phyloP scores from a whole-genome alignment of 30 jellyfish, hydroid and myxozoan species.

The Mastigias papua region DNA sequence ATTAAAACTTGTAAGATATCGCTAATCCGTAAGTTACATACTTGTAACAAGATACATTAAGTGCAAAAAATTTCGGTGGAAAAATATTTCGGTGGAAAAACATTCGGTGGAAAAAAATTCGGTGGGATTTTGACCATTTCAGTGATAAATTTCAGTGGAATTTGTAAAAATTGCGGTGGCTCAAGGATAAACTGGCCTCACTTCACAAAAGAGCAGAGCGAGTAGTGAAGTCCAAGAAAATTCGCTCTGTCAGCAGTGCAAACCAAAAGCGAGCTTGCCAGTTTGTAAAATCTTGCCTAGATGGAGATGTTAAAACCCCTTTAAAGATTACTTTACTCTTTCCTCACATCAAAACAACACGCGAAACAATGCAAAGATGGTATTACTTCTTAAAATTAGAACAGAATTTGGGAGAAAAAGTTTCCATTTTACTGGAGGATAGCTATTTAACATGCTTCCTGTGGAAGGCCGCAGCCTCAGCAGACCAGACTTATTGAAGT shows the following conservation, averaged over 20 bases:
- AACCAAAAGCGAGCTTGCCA: slow-evolving; percentile 42
- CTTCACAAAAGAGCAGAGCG: slow-evolving; percentile 16
- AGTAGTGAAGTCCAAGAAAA: slow-evolving; percentile 17
- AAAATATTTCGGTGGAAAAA: no score
- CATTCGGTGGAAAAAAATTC: no score
- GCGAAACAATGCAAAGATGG: slow-evolving; percentile 12
- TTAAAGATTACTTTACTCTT: slow-evolving; percentile 1
- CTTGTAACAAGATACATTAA: no score
- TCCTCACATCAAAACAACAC: slow-evolving; percentile 16
- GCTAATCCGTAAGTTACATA: no score
- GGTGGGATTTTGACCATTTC: no score
- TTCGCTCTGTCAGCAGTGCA: slow-evolving; percentile 42
- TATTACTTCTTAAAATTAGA: slow-evolving; percentile 16
- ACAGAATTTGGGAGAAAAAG: slow-evolving; percentile 35
- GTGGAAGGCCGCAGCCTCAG: slow-evolving; percentile 31
- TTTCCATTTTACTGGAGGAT: slow-evolving; percentile 29
- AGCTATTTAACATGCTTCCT: slow-evolving; percentile 38
- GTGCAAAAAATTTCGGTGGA: no score
- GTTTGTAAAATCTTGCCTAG: slow-evolving; percentile 14
- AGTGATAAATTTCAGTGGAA: no score
- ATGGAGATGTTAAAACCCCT: background rate
- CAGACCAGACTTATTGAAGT: slow-evolving; percentile 29
- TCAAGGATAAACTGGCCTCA: slow-evolving; percentile 1
- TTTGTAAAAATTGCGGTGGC: no score
- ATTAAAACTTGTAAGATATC: no score